These are phyloP conservation scores for Arothron firmamentum DNA, from an alignment of 2,113 vertebrate genomes.

Conservation along the genomic window DNA sequence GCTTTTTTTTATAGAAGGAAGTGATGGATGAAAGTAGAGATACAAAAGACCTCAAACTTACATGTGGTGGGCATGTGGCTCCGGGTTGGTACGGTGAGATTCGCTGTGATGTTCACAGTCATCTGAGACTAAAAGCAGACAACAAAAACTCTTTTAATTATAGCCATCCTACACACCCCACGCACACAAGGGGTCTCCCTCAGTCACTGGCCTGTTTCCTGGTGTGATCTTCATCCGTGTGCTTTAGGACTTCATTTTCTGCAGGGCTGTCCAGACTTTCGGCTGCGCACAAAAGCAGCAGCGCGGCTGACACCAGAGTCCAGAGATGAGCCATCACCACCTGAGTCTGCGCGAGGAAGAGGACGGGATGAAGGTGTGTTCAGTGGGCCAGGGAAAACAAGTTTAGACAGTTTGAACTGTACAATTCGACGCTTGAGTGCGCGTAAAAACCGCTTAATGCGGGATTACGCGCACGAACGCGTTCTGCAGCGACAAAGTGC, in stretches of 20 bases:
- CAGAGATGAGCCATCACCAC: constrained; percentile 52
- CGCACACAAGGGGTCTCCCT: background rate
- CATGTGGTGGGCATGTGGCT: constrained; percentile 32
- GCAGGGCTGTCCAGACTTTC: constrained; percentile 38
- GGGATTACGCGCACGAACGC: background rate
- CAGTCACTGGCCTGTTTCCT: constrained; percentile 42
- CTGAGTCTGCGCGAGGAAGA: constrained; percentile 31
- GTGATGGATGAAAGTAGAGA: background rate
- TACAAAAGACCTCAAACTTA: constrained; percentile 15
- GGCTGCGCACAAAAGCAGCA: constrained; percentile 35
- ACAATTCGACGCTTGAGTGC: background rate
- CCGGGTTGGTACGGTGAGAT: constrained; percentile 31
- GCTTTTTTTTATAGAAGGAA: background rate
- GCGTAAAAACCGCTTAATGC: background rate
- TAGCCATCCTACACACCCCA: background rate
- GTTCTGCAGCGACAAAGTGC: constrained; percentile 10
- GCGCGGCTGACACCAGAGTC: constrained; percentile 49
- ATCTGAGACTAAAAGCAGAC: constrained; percentile 28
- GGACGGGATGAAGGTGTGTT: background rate
- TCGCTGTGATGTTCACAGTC: constrained; percentile 43
- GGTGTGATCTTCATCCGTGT: constrained; percentile 16
- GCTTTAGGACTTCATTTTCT: constrained; percentile 56
- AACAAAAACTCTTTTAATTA: background rate
- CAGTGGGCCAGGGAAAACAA: background rate
- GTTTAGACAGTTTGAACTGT: background rate